Percentiles rank a stretch among this genome's conserved stretches.
These are phyloP conservation scores for Nyctalus aviator DNA, from an alignment of 2,797 vertebrate species.

Conservation along the genomic window DNA sequence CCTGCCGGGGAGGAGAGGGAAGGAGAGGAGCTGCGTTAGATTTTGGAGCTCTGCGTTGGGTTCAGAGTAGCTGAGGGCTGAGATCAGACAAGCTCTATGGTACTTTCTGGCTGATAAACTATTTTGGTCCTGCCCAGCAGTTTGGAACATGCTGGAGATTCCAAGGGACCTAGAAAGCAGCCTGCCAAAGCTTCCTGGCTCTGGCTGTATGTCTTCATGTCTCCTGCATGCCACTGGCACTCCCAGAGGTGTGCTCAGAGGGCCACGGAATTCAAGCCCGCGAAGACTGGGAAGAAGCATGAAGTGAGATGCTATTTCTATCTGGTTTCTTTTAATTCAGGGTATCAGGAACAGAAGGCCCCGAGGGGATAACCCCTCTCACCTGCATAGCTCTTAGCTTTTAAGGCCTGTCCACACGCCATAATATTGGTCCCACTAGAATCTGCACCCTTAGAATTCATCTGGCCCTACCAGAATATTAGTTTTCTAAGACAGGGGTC, in stretches of 20 bases:
- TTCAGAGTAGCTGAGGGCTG: not conserved
- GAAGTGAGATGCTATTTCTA: not conserved
- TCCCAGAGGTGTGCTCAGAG: not conserved
- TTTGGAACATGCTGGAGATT: slow-evolving; percentile 39
- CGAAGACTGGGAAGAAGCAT: not conserved
- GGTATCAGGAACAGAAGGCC: not conserved
- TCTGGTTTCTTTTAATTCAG: not conserved
- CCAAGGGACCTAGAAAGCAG: not conserved
- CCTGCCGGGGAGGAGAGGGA: slow-evolving; percentile 74
- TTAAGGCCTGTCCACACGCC: not conserved
- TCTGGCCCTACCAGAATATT: not conserved
- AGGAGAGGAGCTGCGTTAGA: not conserved
- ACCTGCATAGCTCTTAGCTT: not conserved
- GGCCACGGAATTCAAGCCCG: not conserved
- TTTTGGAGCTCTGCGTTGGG: not conserved
- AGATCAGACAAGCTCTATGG: too few species aligned
- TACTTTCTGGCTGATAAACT: not conserved
- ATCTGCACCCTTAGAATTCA: not conserved
- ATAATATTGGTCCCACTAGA: not conserved
- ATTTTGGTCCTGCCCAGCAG: not conserved
- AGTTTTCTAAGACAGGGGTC: not conserved
- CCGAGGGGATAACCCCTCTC: not conserved
- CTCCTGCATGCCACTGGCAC: not conserved
- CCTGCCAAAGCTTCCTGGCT: not conserved
- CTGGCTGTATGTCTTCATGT: not conserved